phyloP scores from a whole-genome alignment of 2,888 invertebrate species.

The Calephelis perditalis region DNA sequence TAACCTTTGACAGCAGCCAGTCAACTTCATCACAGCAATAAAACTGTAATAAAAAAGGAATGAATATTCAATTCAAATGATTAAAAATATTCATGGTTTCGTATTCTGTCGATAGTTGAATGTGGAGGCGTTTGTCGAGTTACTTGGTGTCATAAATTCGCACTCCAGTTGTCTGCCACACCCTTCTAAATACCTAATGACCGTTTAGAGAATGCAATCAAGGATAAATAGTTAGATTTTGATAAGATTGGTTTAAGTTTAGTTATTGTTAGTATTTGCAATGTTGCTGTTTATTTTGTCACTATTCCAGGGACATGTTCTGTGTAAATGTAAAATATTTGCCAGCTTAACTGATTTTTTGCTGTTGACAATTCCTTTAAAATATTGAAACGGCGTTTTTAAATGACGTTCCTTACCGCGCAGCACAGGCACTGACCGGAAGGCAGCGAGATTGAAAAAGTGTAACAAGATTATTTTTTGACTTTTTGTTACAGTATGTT shows the following conservation, averaged over 20 bases:
- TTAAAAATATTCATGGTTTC: not conserved
- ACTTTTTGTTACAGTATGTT: too few species aligned
- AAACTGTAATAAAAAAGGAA: not conserved
- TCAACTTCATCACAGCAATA: not conserved
- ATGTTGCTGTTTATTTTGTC: constrained; percentile 2
- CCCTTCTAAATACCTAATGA: constrained; percentile 25
- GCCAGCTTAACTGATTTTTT: not conserved
- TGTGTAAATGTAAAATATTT: constrained; percentile 10
- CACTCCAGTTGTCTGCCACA: constrained; percentile 25
- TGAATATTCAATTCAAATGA: not conserved
- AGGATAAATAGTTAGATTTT: constrained; percentile 27
- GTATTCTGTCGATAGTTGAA: constrained; percentile 8
- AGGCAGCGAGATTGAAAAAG: too few species aligned
- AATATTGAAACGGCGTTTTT: too few species aligned
- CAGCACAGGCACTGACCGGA: too few species aligned
- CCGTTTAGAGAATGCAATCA: constrained; percentile 25
- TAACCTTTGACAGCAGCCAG: constrained; percentile 7
- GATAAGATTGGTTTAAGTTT: constrained; percentile 23
- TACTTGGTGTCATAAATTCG: constrained; percentile 20
- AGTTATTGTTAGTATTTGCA: constrained; percentile 6
- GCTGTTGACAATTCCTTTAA: too few species aligned
- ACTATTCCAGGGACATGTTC: not conserved
- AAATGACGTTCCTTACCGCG: too few species aligned
- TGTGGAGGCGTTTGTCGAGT: constrained; percentile 14
- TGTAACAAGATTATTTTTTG: too few species aligned